Conservation (phyloP, 2,888 invertebrate genomes). For the Hartigia nigra region DNA sequence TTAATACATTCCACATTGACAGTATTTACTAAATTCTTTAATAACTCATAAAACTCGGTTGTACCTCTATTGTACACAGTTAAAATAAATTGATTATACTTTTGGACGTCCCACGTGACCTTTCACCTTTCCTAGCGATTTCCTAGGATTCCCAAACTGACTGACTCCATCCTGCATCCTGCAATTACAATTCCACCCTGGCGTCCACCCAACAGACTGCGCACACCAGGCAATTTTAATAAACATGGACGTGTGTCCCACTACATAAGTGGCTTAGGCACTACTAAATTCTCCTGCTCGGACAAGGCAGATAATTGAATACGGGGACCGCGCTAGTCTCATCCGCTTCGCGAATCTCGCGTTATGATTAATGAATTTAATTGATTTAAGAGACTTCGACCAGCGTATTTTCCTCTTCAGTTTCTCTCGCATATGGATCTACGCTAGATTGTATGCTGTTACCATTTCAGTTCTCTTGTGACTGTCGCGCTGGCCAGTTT, state of each 20-base stretch:
- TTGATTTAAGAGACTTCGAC: neutral
- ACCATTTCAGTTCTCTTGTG: too few relatives aligned
- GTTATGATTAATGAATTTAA: neutral
- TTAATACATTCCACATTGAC: neutral
- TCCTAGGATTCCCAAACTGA: too few relatives aligned
- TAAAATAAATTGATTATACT: neutral
- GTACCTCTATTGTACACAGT: neutral
- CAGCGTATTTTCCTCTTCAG: neutral
- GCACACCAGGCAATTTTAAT: neutral
- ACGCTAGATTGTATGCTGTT: too few relatives aligned
- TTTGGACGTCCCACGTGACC: neutral
- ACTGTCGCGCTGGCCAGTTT: too few relatives aligned
- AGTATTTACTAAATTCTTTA: neutral
- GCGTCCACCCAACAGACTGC: neutral
- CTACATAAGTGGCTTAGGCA: neutral
- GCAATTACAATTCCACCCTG: neutral
- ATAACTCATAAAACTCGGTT: neutral
- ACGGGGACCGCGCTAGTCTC: neutral
- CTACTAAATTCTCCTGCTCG: neutral
- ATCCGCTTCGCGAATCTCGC: neutral
- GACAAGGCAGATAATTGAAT: neutral
- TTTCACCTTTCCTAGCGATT: neutral
- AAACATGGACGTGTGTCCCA: neutral
- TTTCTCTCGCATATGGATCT: too few relatives aligned
- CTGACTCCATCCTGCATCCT: neutral